Evolutionary conservation across 2,888 invertebrate genomes (phyloP), one percentile per base, ranked within the genome.

Genomic region (Hirtodrosophila duncani): DNA sequence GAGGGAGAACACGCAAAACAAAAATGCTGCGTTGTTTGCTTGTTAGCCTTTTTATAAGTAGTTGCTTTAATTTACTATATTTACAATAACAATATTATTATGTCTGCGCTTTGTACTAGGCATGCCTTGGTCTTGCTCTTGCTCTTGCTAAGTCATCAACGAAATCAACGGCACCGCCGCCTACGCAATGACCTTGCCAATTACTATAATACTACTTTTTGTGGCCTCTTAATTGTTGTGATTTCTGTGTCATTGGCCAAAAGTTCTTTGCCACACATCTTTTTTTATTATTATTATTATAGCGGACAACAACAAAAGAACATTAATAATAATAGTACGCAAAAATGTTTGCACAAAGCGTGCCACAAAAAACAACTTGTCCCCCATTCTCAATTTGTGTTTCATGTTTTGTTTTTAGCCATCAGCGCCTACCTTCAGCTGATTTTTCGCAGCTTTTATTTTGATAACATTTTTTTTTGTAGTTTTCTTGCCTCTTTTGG

Each of bases 311-410:
- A 61, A 36, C 41, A 33, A n/a, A 27, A 50, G 57, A 64, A 52
- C 33, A 44, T 36, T 39, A 51, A 68, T 34, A 51, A 59, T 31
- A 27, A 51, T 43, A 45, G 29, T 27, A 48, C 33, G 17, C 10
- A 41, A 41, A 30, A 41, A 21, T 29, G 10, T 27, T 23, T 29
- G 20, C 33, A 7, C 20, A 6, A 7, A 4, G 20, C 4, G 20
- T 7, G 20, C 20, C 5, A 7, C 13, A 10, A 26, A 37, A 34
- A 18, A 43, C 31, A 13, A 46, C 58, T 53, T 62, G 38, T 51
- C 42, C 33, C 36, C 53, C 68, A 66, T 77, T 74, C 68, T 74
- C 58, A 58, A 45, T 39, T 50, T 27, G 51, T 75, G 30, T 67
- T 53, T 27, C 79, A 64, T 58, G 56, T 41, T 58, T 13, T 36